Evolutionary conservation across 2,113 vertebrate genomes (phyloP).

Genomic region (Hydrochoerus hydrochaeris): DNA sequence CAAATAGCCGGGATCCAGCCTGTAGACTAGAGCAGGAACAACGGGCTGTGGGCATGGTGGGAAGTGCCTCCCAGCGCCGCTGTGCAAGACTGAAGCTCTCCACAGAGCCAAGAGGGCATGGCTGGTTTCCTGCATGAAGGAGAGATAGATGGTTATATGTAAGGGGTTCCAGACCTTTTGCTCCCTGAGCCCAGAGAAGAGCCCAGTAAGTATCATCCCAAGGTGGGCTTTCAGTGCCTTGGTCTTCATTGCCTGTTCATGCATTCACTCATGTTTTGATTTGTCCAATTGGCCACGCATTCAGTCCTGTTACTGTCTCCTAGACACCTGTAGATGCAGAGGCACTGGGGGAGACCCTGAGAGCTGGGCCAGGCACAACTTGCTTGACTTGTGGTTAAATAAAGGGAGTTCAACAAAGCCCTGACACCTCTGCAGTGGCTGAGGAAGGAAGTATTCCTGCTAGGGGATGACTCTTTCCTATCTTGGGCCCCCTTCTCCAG

Average conservation of each 20-base stretch:
- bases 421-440: background rate
- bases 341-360: background rate
- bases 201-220: background rate
- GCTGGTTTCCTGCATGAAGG: constrained; percentile 92
- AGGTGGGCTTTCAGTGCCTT: background rate
- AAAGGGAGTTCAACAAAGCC: background rate
- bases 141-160: constrained; percentile 47
- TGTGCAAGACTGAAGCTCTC: constrained; percentile 94
- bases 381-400: background rate
- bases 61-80: constrained; percentile 94
- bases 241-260: background rate
- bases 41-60: constrained; percentile 93
- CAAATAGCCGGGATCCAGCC: constrained; percentile 89
- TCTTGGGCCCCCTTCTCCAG: background rate
- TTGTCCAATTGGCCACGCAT: background rate
- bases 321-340: background rate
- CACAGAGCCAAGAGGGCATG: constrained; percentile 92
- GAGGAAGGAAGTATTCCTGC: background rate
- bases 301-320: constrained; percentile 28
- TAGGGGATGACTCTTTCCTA: background rate
- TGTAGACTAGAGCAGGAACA: constrained; percentile 94
- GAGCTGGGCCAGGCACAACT: background rate
- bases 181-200: background rate
- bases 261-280: background rate
- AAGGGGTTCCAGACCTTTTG: background rate